A percentile compares a stretch with the other conserved stretches of the same genome.
phyloP scores from a whole-genome alignment of 2,888 invertebrate genomes.

The Didymodactylos carnosus region DNA sequence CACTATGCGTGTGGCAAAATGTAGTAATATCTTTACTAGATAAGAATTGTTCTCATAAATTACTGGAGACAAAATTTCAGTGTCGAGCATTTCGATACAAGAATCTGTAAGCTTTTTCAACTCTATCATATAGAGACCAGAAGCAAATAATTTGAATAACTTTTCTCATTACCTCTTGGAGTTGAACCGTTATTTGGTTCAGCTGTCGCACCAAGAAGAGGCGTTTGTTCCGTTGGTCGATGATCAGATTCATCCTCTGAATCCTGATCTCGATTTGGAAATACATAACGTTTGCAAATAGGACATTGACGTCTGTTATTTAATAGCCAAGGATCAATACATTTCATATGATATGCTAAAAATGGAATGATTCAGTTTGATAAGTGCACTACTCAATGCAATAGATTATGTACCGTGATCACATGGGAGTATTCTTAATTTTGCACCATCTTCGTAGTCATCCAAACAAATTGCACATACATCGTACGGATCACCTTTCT shows the following conservation, averaged over 20 bases:
- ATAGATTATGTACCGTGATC: conserved; percentile 55
- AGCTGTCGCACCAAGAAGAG: not conserved
- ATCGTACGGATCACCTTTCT: conserved; percentile 75
- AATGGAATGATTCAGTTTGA: not conserved
- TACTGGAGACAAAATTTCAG: too few relatives aligned
- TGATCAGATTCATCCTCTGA: not conserved
- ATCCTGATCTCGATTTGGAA: conserved; percentile 31
- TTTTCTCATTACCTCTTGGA: not conserved
- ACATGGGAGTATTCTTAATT: conserved; percentile 75
- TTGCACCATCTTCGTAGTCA: conserved; percentile 83
- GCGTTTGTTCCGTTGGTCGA: not conserved
- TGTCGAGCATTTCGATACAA: too few relatives aligned
- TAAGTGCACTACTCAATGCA: not conserved
- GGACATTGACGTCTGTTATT: conserved; percentile 85
- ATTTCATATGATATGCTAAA: conserved; percentile 64
- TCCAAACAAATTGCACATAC: conserved; percentile 96
- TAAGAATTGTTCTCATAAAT: too few relatives aligned
- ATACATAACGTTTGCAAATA: conserved; percentile 85
- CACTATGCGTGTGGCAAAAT: too few relatives aligned
- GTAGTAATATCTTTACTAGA: too few relatives aligned
- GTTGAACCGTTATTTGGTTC: too few relatives aligned
- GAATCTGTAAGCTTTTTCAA: too few relatives aligned
- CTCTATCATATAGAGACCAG: too few relatives aligned
- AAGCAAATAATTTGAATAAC: not conserved
- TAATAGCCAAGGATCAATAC: conserved; percentile 95